These are phyloP conservation scores for Mechanitis mazaeus DNA, from an alignment of 2,888 invertebrate genomes.

Conservation along the genomic window DNA sequence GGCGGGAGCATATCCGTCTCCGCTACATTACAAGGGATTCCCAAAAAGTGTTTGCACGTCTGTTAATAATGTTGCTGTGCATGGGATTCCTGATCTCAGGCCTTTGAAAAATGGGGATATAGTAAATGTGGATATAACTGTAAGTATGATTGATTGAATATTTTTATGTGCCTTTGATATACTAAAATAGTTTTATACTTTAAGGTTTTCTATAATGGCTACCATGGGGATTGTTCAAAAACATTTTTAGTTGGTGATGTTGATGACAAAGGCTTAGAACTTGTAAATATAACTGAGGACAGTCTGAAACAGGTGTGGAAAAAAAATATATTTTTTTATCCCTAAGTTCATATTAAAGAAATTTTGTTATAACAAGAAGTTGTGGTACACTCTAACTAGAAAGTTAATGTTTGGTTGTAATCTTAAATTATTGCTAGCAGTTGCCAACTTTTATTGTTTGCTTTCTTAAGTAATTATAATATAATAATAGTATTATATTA, in stretches of 20 bases:
- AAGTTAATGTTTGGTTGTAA: too few species aligned
- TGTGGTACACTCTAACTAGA: too few species aligned
- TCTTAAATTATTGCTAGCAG: too few species aligned
- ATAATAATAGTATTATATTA: too few species aligned
- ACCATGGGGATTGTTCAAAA: slow-evolving; percentile 94
- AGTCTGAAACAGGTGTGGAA: slow-evolving; percentile 80
- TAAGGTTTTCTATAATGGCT: slow-evolving; percentile 87
- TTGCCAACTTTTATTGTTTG: too few species aligned
- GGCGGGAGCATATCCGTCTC: slow-evolving; percentile 91
- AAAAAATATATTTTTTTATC: too few species aligned
- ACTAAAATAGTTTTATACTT: slow-evolving; percentile 20
- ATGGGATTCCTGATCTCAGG: slow-evolving; percentile 94
- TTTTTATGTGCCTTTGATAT: background rate
- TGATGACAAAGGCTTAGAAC: slow-evolving; percentile 81
- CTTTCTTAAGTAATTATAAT: too few species aligned
- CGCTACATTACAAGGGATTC: slow-evolving; percentile 88
- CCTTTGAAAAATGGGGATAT: slow-evolving; percentile 90
- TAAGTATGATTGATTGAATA: slow-evolving; percentile 54
- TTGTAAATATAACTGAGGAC: slow-evolving; percentile 83
- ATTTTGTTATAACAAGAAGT: too few species aligned
- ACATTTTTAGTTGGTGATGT: slow-evolving; percentile 91
- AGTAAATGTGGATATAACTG: slow-evolving; percentile 93
- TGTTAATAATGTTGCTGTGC: slow-evolving; percentile 93
- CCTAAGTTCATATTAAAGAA: too few species aligned
- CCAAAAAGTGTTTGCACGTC: slow-evolving; percentile 95